Conservation (phyloP, 2,797 vertebrate genomes). For the Silurus aristotelis region DNA sequence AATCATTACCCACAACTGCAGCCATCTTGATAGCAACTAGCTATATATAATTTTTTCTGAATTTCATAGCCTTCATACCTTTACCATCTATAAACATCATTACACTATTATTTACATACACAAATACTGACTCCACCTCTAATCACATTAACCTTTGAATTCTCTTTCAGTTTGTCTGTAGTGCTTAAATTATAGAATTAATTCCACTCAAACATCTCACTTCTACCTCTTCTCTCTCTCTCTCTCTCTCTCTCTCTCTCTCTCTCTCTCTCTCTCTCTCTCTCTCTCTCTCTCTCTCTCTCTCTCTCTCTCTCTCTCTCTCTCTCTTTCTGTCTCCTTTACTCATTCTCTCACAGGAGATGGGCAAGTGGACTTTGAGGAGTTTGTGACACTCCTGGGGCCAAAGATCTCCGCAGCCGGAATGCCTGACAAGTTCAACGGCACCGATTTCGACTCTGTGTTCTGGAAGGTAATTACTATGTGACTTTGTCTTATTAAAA, state of each 20-base stretch:
- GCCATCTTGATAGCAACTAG: background rate
- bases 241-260: background rate
- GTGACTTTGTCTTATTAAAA: conserved; percentile 56
- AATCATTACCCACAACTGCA: background rate
- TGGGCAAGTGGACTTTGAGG: conserved; percentile 96
- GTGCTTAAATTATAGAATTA: background rate
- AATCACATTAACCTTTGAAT: background rate
- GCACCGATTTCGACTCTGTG: conserved; percentile 94
- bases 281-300: background rate
- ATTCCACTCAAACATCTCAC: background rate
- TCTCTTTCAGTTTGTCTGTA: background rate
- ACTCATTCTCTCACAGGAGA: conserved; percentile 77
- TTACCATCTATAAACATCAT: background rate
- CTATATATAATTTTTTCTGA: background rate
- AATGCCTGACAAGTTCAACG: conserved; percentile 92
- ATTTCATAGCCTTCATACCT: background rate
- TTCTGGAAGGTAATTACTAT: conserved; percentile 90
- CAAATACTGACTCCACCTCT: background rate
- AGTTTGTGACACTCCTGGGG: conserved; percentile 94
- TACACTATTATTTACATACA: no score
- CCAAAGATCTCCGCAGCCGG: conserved; percentile 93
- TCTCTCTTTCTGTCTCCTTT: background rate
- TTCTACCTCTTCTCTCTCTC: background rate
- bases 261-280: background rate
- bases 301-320: background rate